These are phyloP conservation scores for Cebuella pygmaea DNA, from an alignment of 2,797 vertebrate species.

Conservation along the genomic window DNA sequence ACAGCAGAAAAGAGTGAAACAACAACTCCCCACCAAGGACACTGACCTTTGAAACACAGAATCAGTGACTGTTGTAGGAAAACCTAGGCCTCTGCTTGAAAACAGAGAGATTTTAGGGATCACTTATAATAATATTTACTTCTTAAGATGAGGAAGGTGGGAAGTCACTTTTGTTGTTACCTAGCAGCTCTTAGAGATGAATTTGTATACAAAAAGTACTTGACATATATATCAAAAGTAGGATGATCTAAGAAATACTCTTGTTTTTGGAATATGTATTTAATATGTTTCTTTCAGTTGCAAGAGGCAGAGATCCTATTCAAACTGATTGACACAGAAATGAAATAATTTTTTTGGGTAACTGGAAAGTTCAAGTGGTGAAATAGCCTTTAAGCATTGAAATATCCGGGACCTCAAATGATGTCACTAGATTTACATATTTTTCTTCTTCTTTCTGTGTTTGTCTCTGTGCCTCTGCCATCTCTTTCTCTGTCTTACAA, in stretches of 20 bases:
- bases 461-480: not conserved
- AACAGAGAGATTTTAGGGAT: not conserved
- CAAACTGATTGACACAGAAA: not conserved
- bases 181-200: constrained; percentile 28
- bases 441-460: not conserved
- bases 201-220: not conserved
- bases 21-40: not conserved
- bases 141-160: not conserved
- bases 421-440: not conserved
- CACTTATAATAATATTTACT: not conserved
- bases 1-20: not conserved
- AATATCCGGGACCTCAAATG: not conserved
- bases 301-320: not conserved
- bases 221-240: not conserved
- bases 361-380: not conserved
- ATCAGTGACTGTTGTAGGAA: not conserved
- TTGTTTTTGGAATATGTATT: constrained; percentile 6
- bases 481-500: not conserved
- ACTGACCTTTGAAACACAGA: not conserved
- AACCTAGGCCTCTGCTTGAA: not conserved
- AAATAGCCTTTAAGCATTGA: not conserved
- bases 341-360: constrained; percentile 23
- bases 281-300: constrained; percentile 12
- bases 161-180: not conserved
- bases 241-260: not conserved